A percentile compares a stretch with the other conserved stretches of the same genome.
Evolutionary conservation across 2,888 invertebrate genomes (phyloP).

Genomic region (Stramonita haemastoma): DNA sequence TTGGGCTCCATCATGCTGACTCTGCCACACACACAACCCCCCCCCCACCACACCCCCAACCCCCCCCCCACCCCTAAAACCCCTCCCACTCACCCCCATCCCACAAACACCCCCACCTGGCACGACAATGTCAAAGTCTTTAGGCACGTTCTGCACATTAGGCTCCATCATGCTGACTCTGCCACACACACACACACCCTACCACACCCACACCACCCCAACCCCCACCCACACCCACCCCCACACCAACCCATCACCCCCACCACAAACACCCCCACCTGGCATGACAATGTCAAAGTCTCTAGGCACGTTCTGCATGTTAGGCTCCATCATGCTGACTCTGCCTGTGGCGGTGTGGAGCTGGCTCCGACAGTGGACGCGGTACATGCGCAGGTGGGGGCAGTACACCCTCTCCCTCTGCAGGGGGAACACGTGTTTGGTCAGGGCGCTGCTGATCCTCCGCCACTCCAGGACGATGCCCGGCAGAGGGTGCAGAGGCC

Average conservation of each 20-base stretch:
- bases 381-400: conserved; percentile 65
- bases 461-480: conserved; percentile 89
- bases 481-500: conserved; percentile 85
- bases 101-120: conserved; percentile 68
- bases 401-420: conserved; percentile 54
- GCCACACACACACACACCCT: no score
- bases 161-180: conserved; percentile 94
- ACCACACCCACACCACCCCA: no score
- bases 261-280: no score
- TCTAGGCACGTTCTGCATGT: conserved; percentile 93
- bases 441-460: conserved; percentile 86
- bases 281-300: conserved; percentile 84
- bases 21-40: no score
- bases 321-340: conserved; percentile 94
- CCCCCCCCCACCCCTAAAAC: no score
- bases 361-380: conserved; percentile 72
- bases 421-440: conserved; percentile 82
- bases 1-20: conserved; percentile 85
- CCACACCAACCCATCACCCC: no score
- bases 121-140: conserved; percentile 85
- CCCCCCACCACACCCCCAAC: no score
- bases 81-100: no score
- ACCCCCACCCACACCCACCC: no score
- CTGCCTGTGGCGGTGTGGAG: conserved; percentile 82
- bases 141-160: conserved; percentile 93